Evolutionary conservation across 2,797 vertebrate species (phyloP).

Genomic region (Syngnathus acus): DNA sequence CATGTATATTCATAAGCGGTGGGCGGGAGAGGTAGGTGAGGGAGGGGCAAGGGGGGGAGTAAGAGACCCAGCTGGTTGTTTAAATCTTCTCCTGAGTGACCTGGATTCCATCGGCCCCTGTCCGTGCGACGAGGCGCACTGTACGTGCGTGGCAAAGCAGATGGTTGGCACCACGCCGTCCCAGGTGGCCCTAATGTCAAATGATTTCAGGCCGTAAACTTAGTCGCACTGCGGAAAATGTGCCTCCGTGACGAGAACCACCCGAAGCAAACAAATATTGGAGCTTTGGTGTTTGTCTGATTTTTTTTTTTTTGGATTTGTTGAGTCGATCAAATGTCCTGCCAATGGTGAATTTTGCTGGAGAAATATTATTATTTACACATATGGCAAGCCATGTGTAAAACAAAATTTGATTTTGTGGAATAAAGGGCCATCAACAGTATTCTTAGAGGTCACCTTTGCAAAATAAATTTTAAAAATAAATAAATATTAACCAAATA

Average conservation of each 20-base stretch:
- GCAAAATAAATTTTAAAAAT: neutral
- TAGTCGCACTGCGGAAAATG: neutral
- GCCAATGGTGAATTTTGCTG: too few species aligned
- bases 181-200: neutral
- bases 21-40: constrained; percentile 25
- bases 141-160: constrained; percentile 17
- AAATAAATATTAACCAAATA: neutral
- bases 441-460: neutral
- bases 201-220: neutral
- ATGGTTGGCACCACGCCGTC: constrained; percentile 13
- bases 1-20: constrained; percentile 74
- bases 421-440: too few species aligned
- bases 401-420: too few species aligned
- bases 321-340: too few species aligned
- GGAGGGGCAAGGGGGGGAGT: constrained; percentile 4
- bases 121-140: constrained; percentile 26
- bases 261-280: neutral
- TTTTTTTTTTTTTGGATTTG: too few species aligned
- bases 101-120: constrained; percentile 58
- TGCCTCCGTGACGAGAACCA: neutral
- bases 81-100: constrained; percentile 65
- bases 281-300: too few species aligned
- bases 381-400: too few species aligned
- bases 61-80: constrained; percentile 67
- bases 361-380: too few species aligned